These are phyloP conservation scores for Willowsia nigromaculata DNA, from an alignment of 2,888 invertebrate genomes.

Conservation along the genomic window DNA sequence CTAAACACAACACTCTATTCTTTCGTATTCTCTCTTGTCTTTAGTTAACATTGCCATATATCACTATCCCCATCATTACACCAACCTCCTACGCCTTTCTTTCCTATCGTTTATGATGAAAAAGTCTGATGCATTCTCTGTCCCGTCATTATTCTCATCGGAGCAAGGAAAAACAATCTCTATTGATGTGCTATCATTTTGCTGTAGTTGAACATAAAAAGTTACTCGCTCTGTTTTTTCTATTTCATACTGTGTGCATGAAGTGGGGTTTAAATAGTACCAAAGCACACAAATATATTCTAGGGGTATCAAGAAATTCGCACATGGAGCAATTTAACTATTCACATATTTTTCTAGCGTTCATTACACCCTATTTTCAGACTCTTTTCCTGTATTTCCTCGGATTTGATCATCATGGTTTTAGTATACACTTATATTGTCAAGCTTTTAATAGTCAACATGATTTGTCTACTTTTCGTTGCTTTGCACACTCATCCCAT, in stretches of 20 bases:
- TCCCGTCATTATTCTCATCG: background rate
- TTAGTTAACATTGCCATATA: background rate
- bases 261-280: too few species aligned
- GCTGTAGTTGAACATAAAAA: background rate
- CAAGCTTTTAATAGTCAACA: background rate
- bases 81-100: conserved; percentile 12
- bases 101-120: background rate
- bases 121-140: background rate
- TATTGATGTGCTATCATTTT: conserved; percentile 5
- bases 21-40: background rate
- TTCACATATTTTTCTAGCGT: too few species aligned
- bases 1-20: background rate
- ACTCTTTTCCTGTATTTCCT: background rate
- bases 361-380: background rate
- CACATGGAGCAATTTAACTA: too few species aligned
- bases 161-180: background rate
- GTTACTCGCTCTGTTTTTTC: background rate
- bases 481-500: conserved; percentile 33
- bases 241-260: background rate
- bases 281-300: too few species aligned
- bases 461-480: conserved; percentile 28
- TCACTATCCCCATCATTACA: conserved; percentile 1
- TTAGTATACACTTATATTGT: background rate
- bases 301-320: background rate
- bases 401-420: background rate